Conservation (phyloP, 2,888 invertebrate species). For the Cephus pygmeus region DNA sequence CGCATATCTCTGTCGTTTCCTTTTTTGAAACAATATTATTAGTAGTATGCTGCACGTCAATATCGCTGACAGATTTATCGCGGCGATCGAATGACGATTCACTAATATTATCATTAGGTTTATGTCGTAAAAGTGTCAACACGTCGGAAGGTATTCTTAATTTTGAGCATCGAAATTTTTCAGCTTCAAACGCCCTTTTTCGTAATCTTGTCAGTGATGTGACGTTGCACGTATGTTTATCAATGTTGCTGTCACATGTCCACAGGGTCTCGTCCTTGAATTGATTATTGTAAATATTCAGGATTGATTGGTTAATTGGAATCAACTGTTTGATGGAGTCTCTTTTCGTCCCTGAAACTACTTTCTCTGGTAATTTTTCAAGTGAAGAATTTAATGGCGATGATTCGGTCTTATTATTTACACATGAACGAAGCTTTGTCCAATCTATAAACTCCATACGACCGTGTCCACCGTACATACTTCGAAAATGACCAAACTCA, state of each 20-base stretch:
- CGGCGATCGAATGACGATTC: background rate
- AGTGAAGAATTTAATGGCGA: background rate
- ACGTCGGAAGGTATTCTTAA: background rate
- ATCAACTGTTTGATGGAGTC: background rate
- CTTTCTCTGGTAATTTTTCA: background rate
- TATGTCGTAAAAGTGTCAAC: background rate
- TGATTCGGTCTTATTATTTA: background rate
- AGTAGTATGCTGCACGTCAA: background rate
- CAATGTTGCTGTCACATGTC: slow-evolving; percentile 28
- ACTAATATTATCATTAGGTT: background rate
- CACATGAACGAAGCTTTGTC: slow-evolving; percentile 11
- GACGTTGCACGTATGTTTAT: slow-evolving; percentile 1
- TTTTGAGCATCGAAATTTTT: background rate
- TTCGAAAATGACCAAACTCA: slow-evolving; percentile 22
- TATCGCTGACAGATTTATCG: background rate
- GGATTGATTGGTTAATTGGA: background rate
- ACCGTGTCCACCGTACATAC: slow-evolving; percentile 24
- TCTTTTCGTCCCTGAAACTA: background rate
- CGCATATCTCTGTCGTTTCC: background rate
- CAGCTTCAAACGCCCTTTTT: background rate
- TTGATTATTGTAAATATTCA: background rate
- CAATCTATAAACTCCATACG: slow-evolving; percentile 23
- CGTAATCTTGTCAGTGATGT: slow-evolving; percentile 2
- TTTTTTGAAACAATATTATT: background rate
- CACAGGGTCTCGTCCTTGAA: background rate